Percentiles rank a stretch among this genome's conserved stretches.
Evolutionary conservation across 1,140 invertebrate genomes (phyloP).

Genomic region (Drosophila busckii): DNA sequence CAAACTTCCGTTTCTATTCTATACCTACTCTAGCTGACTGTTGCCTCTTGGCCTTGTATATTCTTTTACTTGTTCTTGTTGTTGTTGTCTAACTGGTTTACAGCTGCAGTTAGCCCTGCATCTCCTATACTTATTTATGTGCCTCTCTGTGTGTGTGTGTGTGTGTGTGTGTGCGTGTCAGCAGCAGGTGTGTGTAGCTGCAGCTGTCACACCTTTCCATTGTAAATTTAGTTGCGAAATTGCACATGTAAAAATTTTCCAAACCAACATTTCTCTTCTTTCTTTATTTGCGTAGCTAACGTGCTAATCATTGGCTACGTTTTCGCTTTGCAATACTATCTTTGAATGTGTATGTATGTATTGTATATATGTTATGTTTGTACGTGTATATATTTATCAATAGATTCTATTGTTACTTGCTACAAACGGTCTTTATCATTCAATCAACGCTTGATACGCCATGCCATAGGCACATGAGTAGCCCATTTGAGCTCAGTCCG

Average conservation of each 20-base stretch:
- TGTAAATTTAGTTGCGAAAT: no score
- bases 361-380: background rate
- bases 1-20: no score
- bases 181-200: constrained; percentile 10
- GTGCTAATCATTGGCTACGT: no score
- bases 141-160: background rate
- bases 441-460: constrained; percentile 27
- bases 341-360: background rate
- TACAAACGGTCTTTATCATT: constrained; percentile 1
- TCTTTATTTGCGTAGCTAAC: no score
- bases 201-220: no score
- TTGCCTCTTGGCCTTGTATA: no score
- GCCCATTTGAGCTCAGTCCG: background rate
- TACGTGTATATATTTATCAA: constrained; percentile 17
- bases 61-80: no score
- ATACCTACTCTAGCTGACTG: no score
- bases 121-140: no score
- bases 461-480: background rate
- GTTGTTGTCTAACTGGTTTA: no score
- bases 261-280: background rate
- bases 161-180: constrained; percentile 4
- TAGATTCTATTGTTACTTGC: constrained; percentile 18
- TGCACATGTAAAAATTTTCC: constrained; percentile 33
- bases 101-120: no score
- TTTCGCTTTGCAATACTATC: no score